Evolutionary conservation across 1,140 invertebrate genomes (phyloP), one percentile per base, ranked within the genome.

Genomic region (Atta texana): DNA sequence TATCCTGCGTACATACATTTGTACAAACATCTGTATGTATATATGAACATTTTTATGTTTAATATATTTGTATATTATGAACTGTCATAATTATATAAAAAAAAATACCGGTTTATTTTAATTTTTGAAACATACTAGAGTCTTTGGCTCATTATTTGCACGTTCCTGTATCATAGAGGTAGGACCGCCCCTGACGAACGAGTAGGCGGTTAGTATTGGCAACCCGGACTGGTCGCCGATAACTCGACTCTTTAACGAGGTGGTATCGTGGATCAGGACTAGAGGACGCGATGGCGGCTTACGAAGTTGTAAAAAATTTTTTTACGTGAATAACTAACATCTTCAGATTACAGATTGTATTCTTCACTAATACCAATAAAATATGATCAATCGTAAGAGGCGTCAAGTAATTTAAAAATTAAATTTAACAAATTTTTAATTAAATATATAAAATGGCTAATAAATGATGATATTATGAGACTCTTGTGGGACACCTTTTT

Each of bases 141-240:
- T 81, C 71, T 81, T 87, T 16, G 74, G 63, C 39, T 61, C 55
- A 28, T 49, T 82, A 69, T 88, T 88, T 76, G 69, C 89, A 93
- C 93, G 92, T 88, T 81, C 91, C 93, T 93, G 93, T 87, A 86
- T 92, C 91, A 93, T 93, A 93, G 92, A 92, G 89, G 92, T 93
- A 93, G 92, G 93, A 93, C 92, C 92, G 92, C 93, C 93, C 87
- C 90, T 92, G 92, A 76, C 86, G 89, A 92, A 93, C 90, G 91
- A 92, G 92, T 92, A 93, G 93, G 93, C 93, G 93, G 92, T 84
- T 84, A 84, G 59, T 74, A 84, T 84, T 87, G 87, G 88, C 88
- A 88, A 91, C 87, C 88, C 88, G 88, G 86, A 87, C 85, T 90
- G 89, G 88, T 88, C 90, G 87, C 87, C 76, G 89, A 87, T 85